Evolutionary conservation across 2,797 vertebrate species (phyloP), one percentile per base, ranked within the genome.

Genomic region (Strix occidentalis): DNA sequence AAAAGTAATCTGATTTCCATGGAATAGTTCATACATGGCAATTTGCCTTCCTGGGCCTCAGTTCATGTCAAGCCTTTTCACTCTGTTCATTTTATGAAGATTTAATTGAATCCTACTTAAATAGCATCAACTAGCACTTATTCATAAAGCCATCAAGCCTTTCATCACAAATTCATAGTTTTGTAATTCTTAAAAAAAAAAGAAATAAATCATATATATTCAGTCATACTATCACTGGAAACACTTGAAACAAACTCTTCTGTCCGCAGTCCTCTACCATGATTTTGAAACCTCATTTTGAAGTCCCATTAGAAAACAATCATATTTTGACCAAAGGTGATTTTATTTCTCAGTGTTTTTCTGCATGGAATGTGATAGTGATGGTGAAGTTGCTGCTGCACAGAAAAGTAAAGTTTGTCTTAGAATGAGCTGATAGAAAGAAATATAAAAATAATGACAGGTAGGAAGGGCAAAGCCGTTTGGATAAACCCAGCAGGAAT

Each of bases 71-170:
- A 97, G 87, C 85, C 90, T 95, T 96, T 96, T 96, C 96, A 96
- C 92, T 95, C 85, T 87, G 87, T 92, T 97, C 95, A 15, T 96
- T 97, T 97, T 97, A 96, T 93, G 95, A 93, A 96, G 93, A 97
- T 97, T 97, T 97, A 97, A 97, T 97, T 97, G 97, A 96, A 96
- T 95, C 84, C 93, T 96, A 97, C 96, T 97, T 97, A 96, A 97
- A 97, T 97, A 97, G 94, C 95, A 97, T 97, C 97, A 97, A 95
- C 96, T 97, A 96, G 96, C 97, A 97, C 95, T 94, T 97, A 96
- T 96, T 96, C 95, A 94, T 96, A 96, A 97, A 97, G 92, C 90
- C 93, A 97, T 97, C 95, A 92, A 95, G 89, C 45, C 96, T 96
- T 96, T 96, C 95, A 95, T 97, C 96, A 96, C 95, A 95, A 95